Evolutionary conservation across 2,888 invertebrate species (phyloP).

Genomic region (Epsilonema sp.): DNA sequence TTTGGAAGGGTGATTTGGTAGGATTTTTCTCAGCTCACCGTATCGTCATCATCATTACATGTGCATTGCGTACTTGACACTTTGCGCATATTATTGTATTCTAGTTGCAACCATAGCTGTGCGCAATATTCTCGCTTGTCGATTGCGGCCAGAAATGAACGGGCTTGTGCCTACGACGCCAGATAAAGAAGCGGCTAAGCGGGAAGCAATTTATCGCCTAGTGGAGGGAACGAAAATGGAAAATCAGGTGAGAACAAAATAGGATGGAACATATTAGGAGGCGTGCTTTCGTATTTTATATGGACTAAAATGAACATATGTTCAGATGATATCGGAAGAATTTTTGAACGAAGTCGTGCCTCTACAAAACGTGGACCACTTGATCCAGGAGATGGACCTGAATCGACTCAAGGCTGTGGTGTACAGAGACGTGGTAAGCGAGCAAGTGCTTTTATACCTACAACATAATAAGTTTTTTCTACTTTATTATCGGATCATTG

Average conservation of each 20-base stretch:
- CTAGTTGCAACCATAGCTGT: conserved; percentile 97
- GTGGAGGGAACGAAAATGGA: neutral
- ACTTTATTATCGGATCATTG: no score
- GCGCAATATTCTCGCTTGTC: conserved; percentile 75
- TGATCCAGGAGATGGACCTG: conserved; percentile 96
- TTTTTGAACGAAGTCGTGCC: conserved; percentile 34
- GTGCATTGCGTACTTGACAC: no score
- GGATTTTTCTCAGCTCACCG: no score
- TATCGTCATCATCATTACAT: no score
- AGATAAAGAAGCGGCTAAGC: neutral
- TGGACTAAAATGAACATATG: no score
- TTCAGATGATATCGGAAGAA: neutral
- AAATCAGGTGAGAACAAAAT: neutral
- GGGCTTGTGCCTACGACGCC: neutral
- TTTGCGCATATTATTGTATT: no score
- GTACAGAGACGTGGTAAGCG: conserved; percentile 89
- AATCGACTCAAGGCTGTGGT: conserved; percentile 90
- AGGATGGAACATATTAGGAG: neutral
- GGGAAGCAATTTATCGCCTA: neutral
- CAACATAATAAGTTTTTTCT: no score
- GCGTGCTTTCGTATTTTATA: neutral
- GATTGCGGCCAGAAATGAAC: neutral
- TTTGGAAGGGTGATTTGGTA: no score
- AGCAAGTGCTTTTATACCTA: neutral
- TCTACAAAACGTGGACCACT: conserved; percentile 82